These are phyloP conservation scores for Eurystomus gularis DNA, from an alignment of 2,113 vertebrate species.

Conservation along the genomic window DNA sequence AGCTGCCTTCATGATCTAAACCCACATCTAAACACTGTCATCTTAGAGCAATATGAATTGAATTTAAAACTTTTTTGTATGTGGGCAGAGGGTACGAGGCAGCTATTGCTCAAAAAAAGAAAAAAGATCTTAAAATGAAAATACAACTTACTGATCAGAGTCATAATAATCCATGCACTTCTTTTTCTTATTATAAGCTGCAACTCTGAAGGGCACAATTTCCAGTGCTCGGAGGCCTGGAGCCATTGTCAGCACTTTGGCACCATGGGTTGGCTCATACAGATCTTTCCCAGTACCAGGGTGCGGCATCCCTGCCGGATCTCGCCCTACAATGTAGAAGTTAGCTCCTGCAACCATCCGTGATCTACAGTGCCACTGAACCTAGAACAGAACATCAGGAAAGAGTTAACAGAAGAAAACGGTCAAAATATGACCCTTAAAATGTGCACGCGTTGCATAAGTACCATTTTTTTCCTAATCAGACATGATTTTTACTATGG, in stretches of 20 bases:
- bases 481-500: background rate
- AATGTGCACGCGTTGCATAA: background rate
- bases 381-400: slow-evolving; percentile 72
- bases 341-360: slow-evolving; percentile 98
- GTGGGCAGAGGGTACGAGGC: background rate
- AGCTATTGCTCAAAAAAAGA: background rate
- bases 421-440: background rate
- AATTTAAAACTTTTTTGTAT: background rate
- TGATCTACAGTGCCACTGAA: slow-evolving; percentile 97
- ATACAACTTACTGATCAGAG: slow-evolving; percentile 85
- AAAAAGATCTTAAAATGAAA: background rate
- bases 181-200: slow-evolving; percentile 95
- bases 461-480: background rate
- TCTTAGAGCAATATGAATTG: background rate
- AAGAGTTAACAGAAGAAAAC: background rate
- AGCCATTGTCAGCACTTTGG: slow-evolving; percentile 98
- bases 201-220: slow-evolving; percentile 96
- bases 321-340: slow-evolving; percentile 97
- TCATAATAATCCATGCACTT: slow-evolving; percentile 96
- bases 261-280: slow-evolving; percentile 93
- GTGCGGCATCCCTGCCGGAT: slow-evolving; percentile 97
- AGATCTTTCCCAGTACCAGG: slow-evolving; percentile 93
- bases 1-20: background rate
- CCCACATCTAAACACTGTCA: background rate
- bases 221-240: slow-evolving; percentile 94